Evolutionary conservation across 2,888 invertebrate genomes (phyloP), one percentile per base, ranked within the genome.

Genomic region (Lithophane ornitopus): DNA sequence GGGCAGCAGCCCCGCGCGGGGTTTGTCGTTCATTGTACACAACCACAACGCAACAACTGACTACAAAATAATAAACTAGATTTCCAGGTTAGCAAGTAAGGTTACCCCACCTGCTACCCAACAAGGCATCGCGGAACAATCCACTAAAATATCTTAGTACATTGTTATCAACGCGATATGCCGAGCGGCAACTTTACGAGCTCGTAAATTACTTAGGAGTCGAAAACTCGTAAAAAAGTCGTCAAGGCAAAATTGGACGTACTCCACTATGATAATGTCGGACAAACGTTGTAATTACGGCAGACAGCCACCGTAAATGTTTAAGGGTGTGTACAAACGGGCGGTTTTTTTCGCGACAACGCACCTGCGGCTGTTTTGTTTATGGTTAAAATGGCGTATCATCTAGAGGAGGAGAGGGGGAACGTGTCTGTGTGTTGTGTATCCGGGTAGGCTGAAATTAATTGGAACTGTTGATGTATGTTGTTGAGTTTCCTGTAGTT

Each of bases 201-300:
- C 80, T 90, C 93, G 89, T 95, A 95, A 95, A 95, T 96, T 95
- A 95, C 93, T 90, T 90, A 91, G 91, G 92, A 93, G 93, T 94
- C 92, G 92, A 92, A 91, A 93, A 94, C 94, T 95, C 95, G 94
- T 96, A 96, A 96, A 96, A 95, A 94, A 94, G 94, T 94, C 95
- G 93, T 95, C 95, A 95, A 94, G 91, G 87, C 89, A 91, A 94
- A 95, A 95, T 95, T 95, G 95, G 95, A 93, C 94, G 92, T 93
- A 93, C 94, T 95, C 92, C 90, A 91, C 94, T 94, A 94, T 93
- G 94, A 95, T 95, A 94, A 95, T 95, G 91, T 87, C 74, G 91
- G 92, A 93, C 94, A 93, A 94, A 94, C 94, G 93, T 80, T 87
- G 92, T 94, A 94, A 94, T 94, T 94, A 88, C 79, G 78, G 16